Evolutionary conservation across 2,888 invertebrate species (phyloP), one percentile per base, ranked within the genome.

Genomic region (Clostera curtula): DNA sequence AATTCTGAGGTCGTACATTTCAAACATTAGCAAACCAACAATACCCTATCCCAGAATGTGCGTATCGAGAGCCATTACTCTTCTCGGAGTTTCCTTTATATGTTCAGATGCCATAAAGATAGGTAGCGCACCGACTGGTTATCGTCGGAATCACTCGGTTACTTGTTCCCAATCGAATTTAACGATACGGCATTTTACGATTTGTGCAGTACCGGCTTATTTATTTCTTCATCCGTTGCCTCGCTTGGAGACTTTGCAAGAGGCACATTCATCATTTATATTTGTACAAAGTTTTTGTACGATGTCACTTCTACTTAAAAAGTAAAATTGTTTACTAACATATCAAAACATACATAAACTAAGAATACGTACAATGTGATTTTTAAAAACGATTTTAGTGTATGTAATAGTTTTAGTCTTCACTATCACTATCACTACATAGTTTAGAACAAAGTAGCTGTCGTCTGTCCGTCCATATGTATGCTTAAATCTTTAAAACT

Each of bases 81-180:
- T 72, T 69, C 61, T 24, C 54, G 47, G 59, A 69, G 69, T 74
- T 73, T 70, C 70, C 74, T 74, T 73, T 72, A 74, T 68, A 71
- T 64, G 71, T 64, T 64, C 55, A 62, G 75, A 75, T 74, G 70
- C 70, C 62, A 72, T 76, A 73, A 74, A 77, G 76, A 74, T 76
- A 74, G 56, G 51, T 54, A 55, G 58, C 60, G 61, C 53, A 63
- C 55, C 52, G 49, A 52, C 58, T 52, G 54, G 63, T 61, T 70
- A 71, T 71, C 54, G 35, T 31, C 48, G 53, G 60, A 65, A 75
- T 73, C 71, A 59, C 57, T 67, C 65, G 64, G 65, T 62, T 67
- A 66, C 68, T 63, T 68, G 64, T 64, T 59, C 43, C 49, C 53
- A 64, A 65, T 66, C 60, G 59, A 67, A 61, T 63, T 60, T 60